These are phyloP conservation scores for Phataginus tetradactyla DNA, from an alignment of 2,797 vertebrate genomes.

Conservation along the genomic window DNA sequence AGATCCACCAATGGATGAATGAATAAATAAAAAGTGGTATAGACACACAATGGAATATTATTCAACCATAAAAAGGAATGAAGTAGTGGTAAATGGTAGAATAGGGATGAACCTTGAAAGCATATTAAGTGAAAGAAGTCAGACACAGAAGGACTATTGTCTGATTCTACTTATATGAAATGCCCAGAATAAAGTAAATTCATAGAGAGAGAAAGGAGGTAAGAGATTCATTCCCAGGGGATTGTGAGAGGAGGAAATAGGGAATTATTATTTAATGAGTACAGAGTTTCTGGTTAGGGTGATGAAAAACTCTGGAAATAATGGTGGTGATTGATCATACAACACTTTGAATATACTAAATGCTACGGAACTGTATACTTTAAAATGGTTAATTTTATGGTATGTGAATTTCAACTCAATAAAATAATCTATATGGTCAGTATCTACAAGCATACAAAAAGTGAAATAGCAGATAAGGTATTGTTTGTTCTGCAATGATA, in stretches of 20 bases:
- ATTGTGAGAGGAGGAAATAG: background rate
- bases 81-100: background rate
- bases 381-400: conserved; percentile 45
- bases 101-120: conserved; percentile 7
- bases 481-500: background rate
- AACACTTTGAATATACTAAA: background rate
- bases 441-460: conserved; percentile 20
- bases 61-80: conserved; percentile 34
- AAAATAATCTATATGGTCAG: background rate
- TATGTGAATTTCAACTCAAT: conserved; percentile 31
- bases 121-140: conserved; percentile 9
- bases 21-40: background rate
- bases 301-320: conserved; percentile 32
- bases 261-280: background rate
- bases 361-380: background rate
- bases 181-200: conserved; percentile 38
- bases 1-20: background rate
- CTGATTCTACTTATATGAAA: background rate
- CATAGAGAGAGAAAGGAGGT: background rate
- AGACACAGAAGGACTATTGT: background rate
- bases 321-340: background rate
- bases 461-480: background rate
- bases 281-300: background rate
- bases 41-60: background rate
- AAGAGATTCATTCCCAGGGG: background rate